Base-by-base conservation (phyloP, 1,140 invertebrate species). In the Cherax quadricarinatus region DNA sequence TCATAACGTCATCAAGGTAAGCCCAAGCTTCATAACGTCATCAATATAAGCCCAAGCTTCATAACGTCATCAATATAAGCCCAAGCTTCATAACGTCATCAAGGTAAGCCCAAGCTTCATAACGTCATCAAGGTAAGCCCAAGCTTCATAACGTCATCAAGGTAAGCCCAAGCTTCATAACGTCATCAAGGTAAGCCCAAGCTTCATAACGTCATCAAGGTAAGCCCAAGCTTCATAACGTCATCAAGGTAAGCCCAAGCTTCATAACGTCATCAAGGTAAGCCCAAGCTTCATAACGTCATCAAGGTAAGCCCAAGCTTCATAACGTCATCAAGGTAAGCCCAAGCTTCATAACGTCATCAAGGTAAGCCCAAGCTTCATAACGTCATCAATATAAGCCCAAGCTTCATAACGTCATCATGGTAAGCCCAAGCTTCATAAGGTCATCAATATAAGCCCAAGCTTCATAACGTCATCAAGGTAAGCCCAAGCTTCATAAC, bases 1-100 rank as follows among this genome's bases (percentile, higher is more conserved):
- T 14, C 97, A 98, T 94, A 97, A 98, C 94, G 96, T 98, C 41
- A 79, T 79, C 41, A 88, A 86, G 21, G 62, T 66, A 66, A 14
- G 16, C 18, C 4, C 41, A 0, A 7, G 14, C 4, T 66, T 18
- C 62, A 66, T 66, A 9, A 18, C 62, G 62, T 66, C 62, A 66
- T 66, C 62, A 66, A 66, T 1, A 9, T 66, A 66, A 14, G 14
- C 16, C 4, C 41, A 0, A 7, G 14, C 4, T 66, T 18, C 62
- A 66, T 66, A 9, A 18, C 62, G 62, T 66, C 62, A 66, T 66
- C 16, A 66, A 66, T 1, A 9, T 66, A 66, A 14, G 14, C 16
- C 4, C 41, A 0, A 7, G 14, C 4, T 66, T 18, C 62, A 66
- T 66, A 9, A 18, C 62, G 62, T n/a, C 62, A 66, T 66, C 3